Percentiles rank a stretch among this genome's conserved stretches.
Evolutionary conservation across 2,888 invertebrate genomes (phyloP).

Genomic region (Drosophila tripunctata): DNA sequence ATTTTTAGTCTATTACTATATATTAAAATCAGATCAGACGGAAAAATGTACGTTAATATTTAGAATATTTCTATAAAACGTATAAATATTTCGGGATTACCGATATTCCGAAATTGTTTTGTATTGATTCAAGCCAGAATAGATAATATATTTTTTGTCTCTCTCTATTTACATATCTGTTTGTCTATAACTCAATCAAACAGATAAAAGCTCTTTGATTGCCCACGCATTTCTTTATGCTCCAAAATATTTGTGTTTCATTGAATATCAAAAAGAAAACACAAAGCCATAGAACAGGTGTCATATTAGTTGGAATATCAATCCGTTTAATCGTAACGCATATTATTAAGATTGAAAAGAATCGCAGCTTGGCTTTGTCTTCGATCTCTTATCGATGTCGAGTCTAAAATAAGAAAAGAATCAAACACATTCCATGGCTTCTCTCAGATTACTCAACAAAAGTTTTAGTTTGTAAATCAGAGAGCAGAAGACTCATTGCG

Average conservation of each 20-base stretch:
- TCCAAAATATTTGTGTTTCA: constrained; percentile 1
- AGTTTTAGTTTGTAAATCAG: neutral
- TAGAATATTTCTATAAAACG: too few species aligned
- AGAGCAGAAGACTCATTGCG: constrained; percentile 7
- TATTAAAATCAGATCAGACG: too few species aligned
- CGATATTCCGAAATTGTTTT: too few species aligned
- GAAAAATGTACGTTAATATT: too few species aligned
- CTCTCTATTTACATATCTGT: neutral
- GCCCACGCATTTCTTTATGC: neutral
- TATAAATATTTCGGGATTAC: too few species aligned
- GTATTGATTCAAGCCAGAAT: too few species aligned
- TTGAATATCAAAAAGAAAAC: neutral
- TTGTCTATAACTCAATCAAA: neutral
- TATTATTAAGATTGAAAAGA: constrained; percentile 18
- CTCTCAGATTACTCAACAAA: constrained; percentile 11
- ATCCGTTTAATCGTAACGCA: constrained; percentile 26
- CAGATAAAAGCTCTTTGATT: neutral
- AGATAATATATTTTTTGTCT: too few species aligned
- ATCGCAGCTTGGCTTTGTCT: neutral
- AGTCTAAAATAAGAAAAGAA: too few species aligned
- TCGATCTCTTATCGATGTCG: neutral
- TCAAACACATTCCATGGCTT: constrained; percentile 4
- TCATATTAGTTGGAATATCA: constrained; percentile 23
- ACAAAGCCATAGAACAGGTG: constrained; percentile 6
- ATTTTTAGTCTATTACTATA: too few species aligned